Base-by-base conservation (phyloP, 2,113 vertebrate genomes). In the Oncorhynchus gorbuscha region DNA sequence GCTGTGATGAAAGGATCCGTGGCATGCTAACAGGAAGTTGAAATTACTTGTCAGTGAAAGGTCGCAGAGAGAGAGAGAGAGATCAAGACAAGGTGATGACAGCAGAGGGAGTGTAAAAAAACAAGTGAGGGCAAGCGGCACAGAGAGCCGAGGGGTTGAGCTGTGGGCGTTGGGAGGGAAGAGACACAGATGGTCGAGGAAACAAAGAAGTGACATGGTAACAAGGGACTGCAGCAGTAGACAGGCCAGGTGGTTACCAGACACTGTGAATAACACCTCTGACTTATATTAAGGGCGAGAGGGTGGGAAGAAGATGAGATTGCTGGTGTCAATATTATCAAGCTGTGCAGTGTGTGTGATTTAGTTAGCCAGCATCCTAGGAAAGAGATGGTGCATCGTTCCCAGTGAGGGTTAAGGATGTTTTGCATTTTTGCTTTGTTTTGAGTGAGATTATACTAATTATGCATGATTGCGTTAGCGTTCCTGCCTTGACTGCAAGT, bases 1-100 rank as follows among this genome's bases (percentile, higher is more conserved):
- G 74, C 80, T 78, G 76, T 78, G 68, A 75, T 30, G 77, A 77
- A 78, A 74, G 71, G 14, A 69, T 61, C 62, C 26, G 20, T 26
- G 28, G 74, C 68, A 72, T 39, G 61, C n/a, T 55, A 71, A 74
- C 70, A 66, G 28, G 48, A 48, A 14, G 39, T 22, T 49, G 69
- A 35, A 64, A 74, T 65, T 71, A 74, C 72, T 77, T 74, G 58
- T 32, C 26, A 22, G 39, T 64, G 69, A 76, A 51, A 59, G 74
- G 74, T 71, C 62, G n/a, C 20, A 74, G 49, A 39, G 18, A 18
- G 24, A 72, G n/a, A 66, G 5, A 20, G 5, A 20, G 49, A 35
- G 58, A 74, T 13, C 14, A 4, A 64, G 18, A 73, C 1, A 62
- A 22, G n/a, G 7, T 28, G 71, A 32, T 35, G 20, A 20, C 12